phyloP scores from a whole-genome alignment of 2,797 vertebrate species.

The Euphonia xanthogaster region DNA sequence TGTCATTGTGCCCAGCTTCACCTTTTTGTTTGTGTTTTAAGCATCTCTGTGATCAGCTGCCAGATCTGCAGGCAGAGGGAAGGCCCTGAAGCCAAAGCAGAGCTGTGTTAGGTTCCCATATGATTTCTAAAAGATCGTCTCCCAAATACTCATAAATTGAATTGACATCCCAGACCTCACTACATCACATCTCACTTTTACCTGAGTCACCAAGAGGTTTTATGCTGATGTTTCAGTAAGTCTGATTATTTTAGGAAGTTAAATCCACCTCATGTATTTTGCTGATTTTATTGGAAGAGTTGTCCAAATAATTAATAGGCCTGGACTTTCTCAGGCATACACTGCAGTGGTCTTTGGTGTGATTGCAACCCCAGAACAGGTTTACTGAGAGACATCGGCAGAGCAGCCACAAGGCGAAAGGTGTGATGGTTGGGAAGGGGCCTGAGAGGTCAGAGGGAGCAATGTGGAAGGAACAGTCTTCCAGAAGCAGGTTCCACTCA shows the following conservation, averaged over 20 bases:
- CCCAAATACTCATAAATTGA: background rate
- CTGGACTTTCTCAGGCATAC: background rate
- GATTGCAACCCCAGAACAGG: background rate
- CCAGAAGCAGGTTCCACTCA: background rate
- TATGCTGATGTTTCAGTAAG: background rate
- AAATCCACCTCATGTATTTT: background rate
- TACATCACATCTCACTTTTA: background rate
- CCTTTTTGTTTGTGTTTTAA: conserved; percentile 6
- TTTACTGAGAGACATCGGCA: background rate
- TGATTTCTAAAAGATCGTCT: background rate
- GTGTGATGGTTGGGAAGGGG: background rate
- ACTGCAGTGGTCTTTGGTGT: background rate
- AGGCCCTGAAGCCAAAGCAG: background rate
- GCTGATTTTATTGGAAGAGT: background rate
- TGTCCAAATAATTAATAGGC: background rate
- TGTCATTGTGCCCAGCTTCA: background rate
- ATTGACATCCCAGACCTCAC: background rate
- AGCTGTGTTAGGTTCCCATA: background rate
- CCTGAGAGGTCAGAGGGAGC: background rate
- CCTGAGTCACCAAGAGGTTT: background rate
- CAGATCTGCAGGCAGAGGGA: background rate
- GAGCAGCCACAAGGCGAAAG: background rate
- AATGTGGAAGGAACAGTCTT: background rate
- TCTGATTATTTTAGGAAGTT: background rate
- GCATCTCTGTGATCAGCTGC: background rate